Base-by-base conservation (phyloP, 2,113 vertebrate genomes). In the Morone chrysops region DNA sequence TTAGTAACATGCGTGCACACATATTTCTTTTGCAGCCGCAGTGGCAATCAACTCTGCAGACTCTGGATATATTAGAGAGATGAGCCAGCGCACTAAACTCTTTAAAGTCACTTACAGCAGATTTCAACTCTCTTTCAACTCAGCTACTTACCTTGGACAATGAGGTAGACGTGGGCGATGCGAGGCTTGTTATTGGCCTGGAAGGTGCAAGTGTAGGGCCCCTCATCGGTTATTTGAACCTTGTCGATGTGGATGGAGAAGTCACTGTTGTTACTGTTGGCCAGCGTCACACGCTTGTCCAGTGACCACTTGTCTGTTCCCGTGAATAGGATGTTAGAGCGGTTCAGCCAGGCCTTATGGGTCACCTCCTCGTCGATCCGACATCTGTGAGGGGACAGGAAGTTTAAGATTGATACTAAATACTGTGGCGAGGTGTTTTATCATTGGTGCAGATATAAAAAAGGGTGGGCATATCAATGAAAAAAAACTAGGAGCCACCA, bases 241-340 rank as follows among this genome's bases (percentile, higher is more conserved):
- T 92, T 92, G 6, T 96, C 95, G 69, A 98, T 97, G 87, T 96
- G 92, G 89, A 98, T 97, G 91, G 96, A 97, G 92, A 97, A 98
- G 87, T 98, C 97, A 0, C 96, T 96, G 6, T 94, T 94, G 80
- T 96, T 97, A 92, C 94, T 96, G 89, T 96, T 96, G 66, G 96
- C 94, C 86, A 98, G 94, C 11, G 94, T 95, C 75, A 98, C 97
- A 0, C 97, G 95, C 0, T 93, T 90, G 90, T 98, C 97, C 20
- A 97, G 95, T 14, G 97, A 96, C 97, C 97, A 98, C 92, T 97
- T 97, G 92, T 98, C 97, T 0, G 94, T 96, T 73, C 97, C 97
- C 0, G 97, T 95, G 3, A 97, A 98, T 57, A 98, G 92, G 93
- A 98, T 98, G 94, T 97, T 97, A 69, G 97, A 97, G 83, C 97